These are phyloP conservation scores for Cephonodes hylas DNA, from an alignment of 2,888 invertebrate species.

Conservation along the genomic window DNA sequence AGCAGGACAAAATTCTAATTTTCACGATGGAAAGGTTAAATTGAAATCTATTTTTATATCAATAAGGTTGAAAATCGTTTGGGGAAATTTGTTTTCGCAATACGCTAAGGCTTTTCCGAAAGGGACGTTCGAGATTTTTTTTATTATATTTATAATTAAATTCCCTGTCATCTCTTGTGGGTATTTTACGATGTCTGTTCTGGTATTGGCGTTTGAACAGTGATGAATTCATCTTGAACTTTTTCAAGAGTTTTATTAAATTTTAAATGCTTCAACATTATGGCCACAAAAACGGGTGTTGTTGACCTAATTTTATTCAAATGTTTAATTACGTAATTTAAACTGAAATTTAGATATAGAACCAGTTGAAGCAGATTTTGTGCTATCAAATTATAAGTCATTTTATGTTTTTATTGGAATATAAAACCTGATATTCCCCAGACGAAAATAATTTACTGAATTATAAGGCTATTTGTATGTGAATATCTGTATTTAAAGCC, in stretches of 20 bases:
- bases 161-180: conserved; percentile 75
- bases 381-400: no score
- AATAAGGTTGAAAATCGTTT: conserved; percentile 55
- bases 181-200: conserved; percentile 63
- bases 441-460: no score
- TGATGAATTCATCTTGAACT: conserved; percentile 58
- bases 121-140: conserved; percentile 71
- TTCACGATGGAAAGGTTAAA: conserved; percentile 18
- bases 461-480: no score
- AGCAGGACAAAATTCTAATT: conserved; percentile 41
- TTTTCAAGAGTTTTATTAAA: conserved; percentile 61
- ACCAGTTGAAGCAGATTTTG: no score
- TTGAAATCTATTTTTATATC: conserved; percentile 28
- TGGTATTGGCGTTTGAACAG: conserved; percentile 74
- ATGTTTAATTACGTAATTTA: not conserved
- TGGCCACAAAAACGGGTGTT: not conserved
- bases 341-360: no score
- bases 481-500: no score
- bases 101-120: conserved; percentile 48
- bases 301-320: not conserved
- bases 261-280: conserved; percentile 32
- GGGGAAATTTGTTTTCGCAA: conserved; percentile 39
- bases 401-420: no score
- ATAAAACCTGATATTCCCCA: no score
- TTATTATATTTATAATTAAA: conserved; percentile 81